Percentiles rank a stretch among this genome's conserved stretches.
phyloP scores from a whole-genome alignment of 1,140 invertebrate genomes.

The Ips nitidus region DNA sequence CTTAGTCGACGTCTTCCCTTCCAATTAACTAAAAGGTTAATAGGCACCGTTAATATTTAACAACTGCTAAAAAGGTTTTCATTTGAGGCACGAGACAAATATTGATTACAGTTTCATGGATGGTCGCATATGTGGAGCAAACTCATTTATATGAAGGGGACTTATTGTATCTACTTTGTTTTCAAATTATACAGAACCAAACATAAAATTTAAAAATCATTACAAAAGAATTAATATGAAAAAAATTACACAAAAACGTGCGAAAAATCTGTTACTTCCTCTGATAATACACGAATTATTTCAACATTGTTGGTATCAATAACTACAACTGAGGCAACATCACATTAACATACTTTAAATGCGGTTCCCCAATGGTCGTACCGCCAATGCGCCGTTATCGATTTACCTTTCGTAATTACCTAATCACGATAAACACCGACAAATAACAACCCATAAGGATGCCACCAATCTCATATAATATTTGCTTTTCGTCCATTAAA shows the following conservation, averaged over 20 bases:
- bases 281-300: too few relatives aligned
- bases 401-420: constrained; percentile 5
- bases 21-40: constrained; percentile 23
- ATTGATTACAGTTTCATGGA: constrained; percentile 16
- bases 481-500: constrained; percentile 28
- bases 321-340: too few relatives aligned
- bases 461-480: constrained; percentile 19
- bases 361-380: too few relatives aligned
- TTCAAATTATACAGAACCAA: too few relatives aligned
- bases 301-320: too few relatives aligned
- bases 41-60: constrained; percentile 20
- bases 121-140: neutral
- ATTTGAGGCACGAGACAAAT: constrained; percentile 12
- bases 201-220: too few relatives aligned
- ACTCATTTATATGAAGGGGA: neutral
- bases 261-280: too few relatives aligned
- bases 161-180: neutral
- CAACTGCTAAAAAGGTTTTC: constrained; percentile 26
- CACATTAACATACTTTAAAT: too few relatives aligned
- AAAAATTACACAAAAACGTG: too few relatives aligned
- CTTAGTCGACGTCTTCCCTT: constrained; percentile 13
- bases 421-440: constrained; percentile 18
- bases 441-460: constrained; percentile 28
- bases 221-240: too few relatives aligned
- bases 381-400: too few relatives aligned